Conservation (phyloP, 2,113 vertebrate genomes). For the Leiothrix lutea region DNA sequence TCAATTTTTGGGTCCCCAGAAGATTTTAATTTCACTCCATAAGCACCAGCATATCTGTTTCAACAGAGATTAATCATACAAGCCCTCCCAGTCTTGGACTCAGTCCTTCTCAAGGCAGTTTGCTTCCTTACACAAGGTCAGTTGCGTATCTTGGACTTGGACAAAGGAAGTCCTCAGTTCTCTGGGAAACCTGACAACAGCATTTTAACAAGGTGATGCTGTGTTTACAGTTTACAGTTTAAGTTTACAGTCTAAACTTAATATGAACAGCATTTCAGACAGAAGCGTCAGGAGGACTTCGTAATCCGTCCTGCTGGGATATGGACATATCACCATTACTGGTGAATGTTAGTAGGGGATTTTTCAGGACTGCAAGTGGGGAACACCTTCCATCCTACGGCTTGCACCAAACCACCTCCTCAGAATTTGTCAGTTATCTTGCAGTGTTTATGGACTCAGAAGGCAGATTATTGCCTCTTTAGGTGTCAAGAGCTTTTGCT, state of each 20-base stretch:
- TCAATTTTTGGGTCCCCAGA: not conserved
- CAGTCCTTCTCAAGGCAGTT: not conserved
- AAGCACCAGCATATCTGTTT: not conserved
- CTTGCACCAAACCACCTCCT: not conserved
- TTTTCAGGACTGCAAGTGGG: not conserved
- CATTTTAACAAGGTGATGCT: not conserved
- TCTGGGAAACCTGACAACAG: not conserved
- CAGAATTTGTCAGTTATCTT: not conserved
- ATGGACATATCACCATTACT: not conserved
- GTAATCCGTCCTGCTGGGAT: not conserved
- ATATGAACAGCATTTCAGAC: not conserved
- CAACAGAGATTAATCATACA: not conserved
- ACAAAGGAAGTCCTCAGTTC: not conserved
- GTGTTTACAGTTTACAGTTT: too few species aligned
- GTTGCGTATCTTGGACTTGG: not conserved
- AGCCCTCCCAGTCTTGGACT: not conserved
- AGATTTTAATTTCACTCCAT: not conserved
- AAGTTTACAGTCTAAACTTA: not conserved
- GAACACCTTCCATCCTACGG: not conserved
- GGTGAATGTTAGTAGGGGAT: not conserved
- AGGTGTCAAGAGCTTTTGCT: constrained; percentile 1
- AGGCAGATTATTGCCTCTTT: not conserved
- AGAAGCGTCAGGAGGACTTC: not conserved
- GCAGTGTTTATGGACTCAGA: not conserved
- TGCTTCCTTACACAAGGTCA: not conserved